Conservation (phyloP, 1,140 invertebrate genomes). For the Drosophila insularis region DNA sequence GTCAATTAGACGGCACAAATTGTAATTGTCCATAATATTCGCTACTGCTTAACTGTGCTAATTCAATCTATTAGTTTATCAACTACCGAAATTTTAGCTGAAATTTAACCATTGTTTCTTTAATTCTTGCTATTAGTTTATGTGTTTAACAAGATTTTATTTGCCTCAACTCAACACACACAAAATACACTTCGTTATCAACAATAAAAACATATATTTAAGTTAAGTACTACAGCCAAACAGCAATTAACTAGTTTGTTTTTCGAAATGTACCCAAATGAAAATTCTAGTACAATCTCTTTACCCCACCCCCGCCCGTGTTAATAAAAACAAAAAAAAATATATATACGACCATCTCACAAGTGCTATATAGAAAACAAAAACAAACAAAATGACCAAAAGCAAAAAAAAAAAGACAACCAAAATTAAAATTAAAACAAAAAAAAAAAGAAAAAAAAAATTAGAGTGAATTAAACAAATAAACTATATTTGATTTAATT, state of each 20-base stretch:
- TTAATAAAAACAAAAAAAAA: slow-evolving; percentile 37
- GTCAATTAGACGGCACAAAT: too few species aligned
- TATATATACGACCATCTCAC: slow-evolving; percentile 82
- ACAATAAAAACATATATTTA: slow-evolving; percentile 6
- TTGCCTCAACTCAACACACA: neutral
- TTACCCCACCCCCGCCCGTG: neutral
- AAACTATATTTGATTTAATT: slow-evolving; percentile 41
- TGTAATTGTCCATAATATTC: too few species aligned
- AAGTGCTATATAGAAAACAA: slow-evolving; percentile 81
- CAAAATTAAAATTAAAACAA: slow-evolving; percentile 15
- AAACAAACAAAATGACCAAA: slow-evolving; percentile 14
- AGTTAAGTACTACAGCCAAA: slow-evolving; percentile 28
- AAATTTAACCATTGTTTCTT: neutral
- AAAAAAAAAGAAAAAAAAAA: slow-evolving; percentile 20
- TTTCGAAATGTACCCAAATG: slow-evolving; percentile 32
- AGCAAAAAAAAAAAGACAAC: too few species aligned
- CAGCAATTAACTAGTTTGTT: slow-evolving; percentile 22
- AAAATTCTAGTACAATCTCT: slow-evolving; percentile 20
- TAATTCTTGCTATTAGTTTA: neutral
- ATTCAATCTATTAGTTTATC: neutral
- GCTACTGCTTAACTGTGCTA: neutral
- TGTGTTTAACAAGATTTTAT: neutral
- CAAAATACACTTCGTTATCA: neutral
- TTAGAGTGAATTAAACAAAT: slow-evolving; percentile 32
- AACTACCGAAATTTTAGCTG: neutral